These are phyloP conservation scores for Ferdinandea cuprea DNA, from an alignment of 2,888 invertebrate species.

Conservation along the genomic window DNA sequence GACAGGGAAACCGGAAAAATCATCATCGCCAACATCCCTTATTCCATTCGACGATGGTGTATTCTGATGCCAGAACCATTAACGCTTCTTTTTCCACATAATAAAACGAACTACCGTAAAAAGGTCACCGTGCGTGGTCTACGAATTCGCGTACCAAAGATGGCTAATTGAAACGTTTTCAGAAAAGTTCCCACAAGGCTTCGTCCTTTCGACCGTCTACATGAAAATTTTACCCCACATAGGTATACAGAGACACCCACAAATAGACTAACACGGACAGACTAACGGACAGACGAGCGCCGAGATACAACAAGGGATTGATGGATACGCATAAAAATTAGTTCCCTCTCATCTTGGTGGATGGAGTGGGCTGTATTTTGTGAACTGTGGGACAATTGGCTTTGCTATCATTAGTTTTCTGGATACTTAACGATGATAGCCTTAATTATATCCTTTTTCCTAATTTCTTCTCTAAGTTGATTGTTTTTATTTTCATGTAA, in stretches of 20 bases:
- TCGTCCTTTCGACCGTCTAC: constrained; percentile 28
- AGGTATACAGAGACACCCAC: constrained; percentile 30
- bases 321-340: constrained; percentile 73
- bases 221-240: constrained; percentile 17
- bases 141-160: constrained; percentile 13
- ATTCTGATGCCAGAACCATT: constrained; percentile 74
- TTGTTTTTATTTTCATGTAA: constrained; percentile 76
- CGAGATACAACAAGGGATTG: constrained; percentile 53
- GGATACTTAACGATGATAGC: constrained; percentile 82
- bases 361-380: constrained; percentile 13
- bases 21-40: constrained; percentile 54
- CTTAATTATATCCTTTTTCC: constrained; percentile 80
- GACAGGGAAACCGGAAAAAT: constrained; percentile 63
- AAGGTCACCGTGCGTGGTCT: constrained; percentile 69
- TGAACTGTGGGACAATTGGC: constrained; percentile 78
- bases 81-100: constrained; percentile 77
- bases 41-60: constrained; percentile 27
- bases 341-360: constrained; percentile 10
- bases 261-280: constrained; percentile 14
- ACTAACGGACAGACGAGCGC: background rate
- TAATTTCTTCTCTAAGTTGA: constrained; percentile 77
- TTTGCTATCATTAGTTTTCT: constrained; percentile 82
- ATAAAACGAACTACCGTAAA: constrained; percentile 75
- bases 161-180: constrained; percentile 71
- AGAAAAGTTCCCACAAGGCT: constrained; percentile 63